Evolutionary conservation across 2,113 vertebrate species (phyloP), one percentile per base, ranked within the genome.

Genomic region (Sciurus niger): DNA sequence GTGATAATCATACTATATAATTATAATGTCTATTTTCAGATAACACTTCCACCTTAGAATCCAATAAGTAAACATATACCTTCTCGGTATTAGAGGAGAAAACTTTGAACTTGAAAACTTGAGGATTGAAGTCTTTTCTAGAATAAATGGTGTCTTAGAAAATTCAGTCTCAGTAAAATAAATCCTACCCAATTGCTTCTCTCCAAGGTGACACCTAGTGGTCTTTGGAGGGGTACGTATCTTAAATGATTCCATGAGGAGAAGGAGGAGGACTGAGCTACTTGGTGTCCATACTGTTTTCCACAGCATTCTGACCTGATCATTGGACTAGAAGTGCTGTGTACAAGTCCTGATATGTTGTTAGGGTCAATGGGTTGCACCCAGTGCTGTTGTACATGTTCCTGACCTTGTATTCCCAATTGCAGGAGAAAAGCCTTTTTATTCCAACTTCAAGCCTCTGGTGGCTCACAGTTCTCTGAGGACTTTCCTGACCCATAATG

Each of bases 21-120:
- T 95, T 94, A 94, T 28, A 88, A 70, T 68, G 28, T 85, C 77
- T 95, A 90, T 93, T 96, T 93, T 96, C 72, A 96, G 94, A 96
- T 2, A 92, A 80, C 14, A 96, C 16, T 83, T 84, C 40, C 37
- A 95, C 40, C 63, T 94, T 95, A 85, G 30, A 85, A 82, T 83
- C 11, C 8, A 96, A 77, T 92, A 84, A 34, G 17, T 63, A 82
- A 92, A 6, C 34, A 30, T 5, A 46, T 12, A 25, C 10, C 2
- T 32, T 18, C 4, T 82, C 10, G 16, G 4, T 83, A 72, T 73
- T 63, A 63, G 4, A 84, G 8, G 37, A 86, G 32, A 93, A 84
- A 74, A 34, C 17, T 60, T 53, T 48, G 17, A 93, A 58, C 32
- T 74, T 70, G 20, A 82, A 67, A 83, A 58, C 6, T 37, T 77